These are phyloP conservation scores for Campoletis sonorensis DNA, from an alignment of 1,140 invertebrate species.

Conservation along the genomic window DNA sequence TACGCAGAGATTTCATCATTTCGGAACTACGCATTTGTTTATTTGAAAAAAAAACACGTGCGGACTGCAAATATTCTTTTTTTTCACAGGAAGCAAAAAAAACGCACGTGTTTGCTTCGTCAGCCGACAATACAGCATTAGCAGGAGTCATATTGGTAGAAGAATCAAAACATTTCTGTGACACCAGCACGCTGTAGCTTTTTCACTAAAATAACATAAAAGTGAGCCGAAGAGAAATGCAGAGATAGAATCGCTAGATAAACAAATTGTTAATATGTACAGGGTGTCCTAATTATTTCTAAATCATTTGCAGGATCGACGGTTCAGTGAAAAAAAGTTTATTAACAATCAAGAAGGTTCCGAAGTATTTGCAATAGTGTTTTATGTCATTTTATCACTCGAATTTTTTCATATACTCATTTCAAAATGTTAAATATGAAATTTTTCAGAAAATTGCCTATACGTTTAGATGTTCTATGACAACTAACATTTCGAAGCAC, in stretches of 20 bases:
- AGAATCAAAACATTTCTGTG: constrained; percentile 59
- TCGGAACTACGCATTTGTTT: too few relatives aligned
- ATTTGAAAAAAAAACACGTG: background rate
- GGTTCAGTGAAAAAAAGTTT: too few relatives aligned
- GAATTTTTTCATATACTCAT: too few relatives aligned
- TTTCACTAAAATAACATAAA: constrained; percentile 65
- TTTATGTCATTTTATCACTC: too few relatives aligned
- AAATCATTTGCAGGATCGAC: background rate
- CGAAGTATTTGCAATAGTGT: background rate
- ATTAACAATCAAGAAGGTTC: too few relatives aligned
- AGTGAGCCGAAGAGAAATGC: background rate
- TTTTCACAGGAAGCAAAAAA: background rate
- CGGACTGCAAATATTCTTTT: background rate
- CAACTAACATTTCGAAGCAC: too few relatives aligned
- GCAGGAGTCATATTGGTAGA: constrained; percentile 29
- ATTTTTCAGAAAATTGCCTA: too few relatives aligned
- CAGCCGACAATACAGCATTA: constrained; percentile 59
- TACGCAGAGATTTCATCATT: too few relatives aligned
- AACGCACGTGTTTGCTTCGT: background rate
- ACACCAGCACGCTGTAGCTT: constrained; percentile 62
- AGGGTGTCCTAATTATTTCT: background rate
- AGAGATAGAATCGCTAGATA: too few relatives aligned
- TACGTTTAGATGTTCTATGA: too few relatives aligned
- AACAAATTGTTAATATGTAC: background rate
- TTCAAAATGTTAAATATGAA: too few relatives aligned